Evolutionary conservation across 2,888 invertebrate genomes (phyloP), one percentile per base, ranked within the genome.

Genomic region (Drosophila quasianomalipes): DNA sequence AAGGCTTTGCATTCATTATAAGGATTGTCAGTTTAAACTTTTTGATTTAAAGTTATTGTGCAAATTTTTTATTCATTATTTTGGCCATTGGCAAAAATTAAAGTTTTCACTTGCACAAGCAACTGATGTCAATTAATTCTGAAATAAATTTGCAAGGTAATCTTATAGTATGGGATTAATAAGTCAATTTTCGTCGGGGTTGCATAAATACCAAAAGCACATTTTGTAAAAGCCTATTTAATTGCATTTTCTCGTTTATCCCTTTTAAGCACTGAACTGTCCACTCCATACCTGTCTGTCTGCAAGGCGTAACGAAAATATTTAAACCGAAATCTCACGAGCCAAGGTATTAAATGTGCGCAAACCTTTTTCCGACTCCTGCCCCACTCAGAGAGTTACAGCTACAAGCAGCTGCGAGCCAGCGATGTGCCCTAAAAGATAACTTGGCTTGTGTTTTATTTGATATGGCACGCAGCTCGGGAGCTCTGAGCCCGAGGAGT

Each of bases 251-350:
- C 7, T n/a, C 30, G 30, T 2, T 28, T 26, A 47, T 55, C 49
- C 33, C 7, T 54, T 26, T 16, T 28, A 44, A 51, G 47, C 41
- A 60, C 57, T 19, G 6, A 33, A 49, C 30, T 22, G 30, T 39
- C 33, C 28, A 41, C 10, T n/a, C 7, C n/a, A 28, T 6, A n/a
- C 28, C 28, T 19, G 4, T 14, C 55, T 39, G 39, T 60, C 44
- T 26, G 30, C 30, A 41, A 28, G 14, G 14, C 33, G n/a, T 55
- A 33, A 39, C n/a, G 6, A n/a, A 69, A 68, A 35, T 26, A 33
- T 67, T 59, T 66, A 71, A 87, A 73, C 74, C 65, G 54, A 62
- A 85, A 68, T 70, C 74, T 67, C 70, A 71, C 81, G 82, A 81
- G 78, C 72, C 59, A 60, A 64, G 64, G 79, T 72, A 68, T 76